phyloP scores from a whole-genome alignment of 2,888 invertebrate species.

The Trissolcus brochymenae region DNA sequence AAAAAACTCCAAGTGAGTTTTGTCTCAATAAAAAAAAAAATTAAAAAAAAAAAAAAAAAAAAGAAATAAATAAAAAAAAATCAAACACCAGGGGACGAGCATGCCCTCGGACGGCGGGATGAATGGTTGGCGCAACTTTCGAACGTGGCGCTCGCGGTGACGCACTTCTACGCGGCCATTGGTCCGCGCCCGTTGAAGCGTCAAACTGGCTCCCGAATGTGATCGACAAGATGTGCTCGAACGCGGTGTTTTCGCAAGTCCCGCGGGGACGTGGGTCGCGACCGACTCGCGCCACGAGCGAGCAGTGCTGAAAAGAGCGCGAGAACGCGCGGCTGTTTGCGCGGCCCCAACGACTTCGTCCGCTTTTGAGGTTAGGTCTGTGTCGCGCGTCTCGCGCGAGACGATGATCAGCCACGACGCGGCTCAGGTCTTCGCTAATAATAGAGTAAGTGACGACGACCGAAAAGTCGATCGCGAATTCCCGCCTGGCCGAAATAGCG shows the following conservation, averaged over 20 bases:
- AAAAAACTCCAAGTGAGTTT: too few species aligned
- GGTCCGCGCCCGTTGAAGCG: conserved; percentile 43
- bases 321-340: not conserved
- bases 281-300: not conserved
- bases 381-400: conserved; percentile 12
- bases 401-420: conserved; percentile 38
- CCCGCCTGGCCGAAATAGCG: conserved; percentile 28
- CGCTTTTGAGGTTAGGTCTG: conserved; percentile 27
- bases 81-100: not conserved
- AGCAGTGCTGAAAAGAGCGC: not conserved
- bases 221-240: conserved; percentile 27
- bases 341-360: not conserved
- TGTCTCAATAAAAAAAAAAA: too few species aligned
- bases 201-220: conserved; percentile 30
- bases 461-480: conserved; percentile 10
- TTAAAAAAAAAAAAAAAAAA: too few species aligned
- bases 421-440: conserved; percentile 25
- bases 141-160: conserved; percentile 42
- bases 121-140: conserved; percentile 19
- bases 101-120: conserved; percentile 2
- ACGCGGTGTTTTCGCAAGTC: conserved; percentile 15
- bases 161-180: conserved; percentile 31
- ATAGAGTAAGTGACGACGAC: conserved; percentile 42
- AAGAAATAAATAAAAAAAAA: too few species aligned
- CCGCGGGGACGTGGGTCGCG: conserved; percentile 17